Evolutionary conservation across 2,113 vertebrate genomes (phyloP).

Genomic region (Paramisgurnus dabryanus): DNA sequence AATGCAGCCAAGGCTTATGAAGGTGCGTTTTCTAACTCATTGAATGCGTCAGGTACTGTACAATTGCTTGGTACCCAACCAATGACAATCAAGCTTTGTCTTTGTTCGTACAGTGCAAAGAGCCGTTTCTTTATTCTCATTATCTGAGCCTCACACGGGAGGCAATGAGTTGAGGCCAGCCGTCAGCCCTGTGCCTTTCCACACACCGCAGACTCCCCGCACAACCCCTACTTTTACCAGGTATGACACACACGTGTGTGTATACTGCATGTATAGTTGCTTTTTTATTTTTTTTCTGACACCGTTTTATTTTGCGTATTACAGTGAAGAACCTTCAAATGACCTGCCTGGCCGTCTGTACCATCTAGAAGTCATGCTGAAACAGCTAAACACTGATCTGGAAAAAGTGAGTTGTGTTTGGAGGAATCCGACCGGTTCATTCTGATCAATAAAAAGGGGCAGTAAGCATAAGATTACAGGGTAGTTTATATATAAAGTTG

Average conservation of each 20-base stretch:
- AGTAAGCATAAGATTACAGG: background rate
- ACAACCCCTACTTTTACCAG: constrained; percentile 83
- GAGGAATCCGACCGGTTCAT: background rate
- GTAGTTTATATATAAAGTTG: background rate
- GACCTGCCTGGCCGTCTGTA: constrained; percentile 85
- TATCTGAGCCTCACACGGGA: constrained; percentile 74
- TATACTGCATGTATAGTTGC: too few species aligned
- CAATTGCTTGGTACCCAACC: too few species aligned
- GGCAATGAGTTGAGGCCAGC: constrained; percentile 72
- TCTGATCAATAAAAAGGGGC: background rate
- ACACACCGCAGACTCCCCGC: constrained; percentile 81
- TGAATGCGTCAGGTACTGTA: too few species aligned
- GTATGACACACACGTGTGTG: constrained; percentile 46
- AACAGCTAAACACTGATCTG: constrained; percentile 87
- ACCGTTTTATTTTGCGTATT: constrained; percentile 44
- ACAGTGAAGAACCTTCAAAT: constrained; percentile 78
- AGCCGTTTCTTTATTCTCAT: constrained; percentile 86
- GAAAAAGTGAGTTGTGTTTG: constrained; percentile 78
- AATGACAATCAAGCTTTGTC: too few species aligned
- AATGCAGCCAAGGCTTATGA: constrained; percentile 88
- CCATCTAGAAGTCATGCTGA: constrained; percentile 87
- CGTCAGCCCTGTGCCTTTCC: constrained; percentile 78
- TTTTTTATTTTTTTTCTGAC: background rate
- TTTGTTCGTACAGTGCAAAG: constrained; percentile 81
- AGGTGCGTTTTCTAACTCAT: constrained; percentile 69